Evolutionary conservation across 2,113 vertebrate species (phyloP), one percentile per base, ranked within the genome.

Genomic region (Pheucticus melanocephalus): DNA sequence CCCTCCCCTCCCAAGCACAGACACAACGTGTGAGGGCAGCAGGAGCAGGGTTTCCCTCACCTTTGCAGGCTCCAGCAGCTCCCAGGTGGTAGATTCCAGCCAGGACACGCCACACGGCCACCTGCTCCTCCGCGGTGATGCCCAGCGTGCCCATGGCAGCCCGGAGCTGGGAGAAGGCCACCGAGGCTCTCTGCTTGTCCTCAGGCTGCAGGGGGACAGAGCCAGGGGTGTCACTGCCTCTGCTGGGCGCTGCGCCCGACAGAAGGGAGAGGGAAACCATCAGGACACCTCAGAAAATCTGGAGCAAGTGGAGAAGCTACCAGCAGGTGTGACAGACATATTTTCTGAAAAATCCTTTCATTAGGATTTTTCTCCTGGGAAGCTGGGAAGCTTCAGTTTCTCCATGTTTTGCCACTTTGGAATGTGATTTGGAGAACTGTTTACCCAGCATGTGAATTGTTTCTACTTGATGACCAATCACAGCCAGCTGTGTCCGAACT

Each of bases 31-130:
- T 17, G 9, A 25, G 39, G 44, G 23, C 6, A 56, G 45, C 35
- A 39, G 59, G 15, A 45, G 59, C 42, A 24, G 72, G 33, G 9
- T 5, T 16, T 10, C 28, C 1, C 35, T 89, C 97, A 99, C 99
- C 99, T 99, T 98, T 99, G 71, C 99, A 99, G 28, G 98, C 98
- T 0, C 99, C 99, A 0, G 99, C 99, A 0, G 95, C 98, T 25
- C 99, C 99, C 39, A 99, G 98, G 96, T 99, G 99, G 96, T 99
- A 99, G 86, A 99, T 99, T 37, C 96, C 98, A 0, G 99, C 99
- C 95, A 99, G 81, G 64, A 99, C 87, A 3, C 98, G 98, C 99
- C 99, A 99, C 59, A 99, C 80, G 5, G 98, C 99, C 6, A 54
- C 96, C 97, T 99, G 99, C 97, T 99, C 99, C 2, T 98, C 85